These are phyloP conservation scores for Heliconius hortense DNA, from an alignment of 2,888 invertebrate species.

Conservation along the genomic window DNA sequence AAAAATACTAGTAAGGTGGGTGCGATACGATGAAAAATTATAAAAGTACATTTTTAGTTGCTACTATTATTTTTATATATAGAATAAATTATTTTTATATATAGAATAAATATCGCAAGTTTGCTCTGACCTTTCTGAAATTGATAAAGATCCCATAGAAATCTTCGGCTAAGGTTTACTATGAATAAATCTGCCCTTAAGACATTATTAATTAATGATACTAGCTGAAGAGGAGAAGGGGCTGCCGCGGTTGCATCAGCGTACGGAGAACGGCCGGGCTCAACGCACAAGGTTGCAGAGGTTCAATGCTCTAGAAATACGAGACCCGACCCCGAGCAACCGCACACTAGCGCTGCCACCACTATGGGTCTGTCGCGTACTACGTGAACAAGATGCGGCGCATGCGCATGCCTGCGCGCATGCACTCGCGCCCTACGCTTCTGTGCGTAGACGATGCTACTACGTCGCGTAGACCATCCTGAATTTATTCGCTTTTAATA, in stretches of 20 bases:
- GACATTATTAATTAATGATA: slow-evolving; percentile 80
- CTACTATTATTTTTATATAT: slow-evolving; percentile 39
- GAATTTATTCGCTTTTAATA: slow-evolving; percentile 14
- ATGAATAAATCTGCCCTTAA: slow-evolving; percentile 76
- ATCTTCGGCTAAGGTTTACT: slow-evolving; percentile 67
- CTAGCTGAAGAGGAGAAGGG: slow-evolving; percentile 72
- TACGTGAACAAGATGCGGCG: slow-evolving; percentile 37
- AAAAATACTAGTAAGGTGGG: too few relatives aligned
- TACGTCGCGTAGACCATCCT: slow-evolving; percentile 49
- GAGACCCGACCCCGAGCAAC: slow-evolving; percentile 74
- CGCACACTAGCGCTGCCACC: slow-evolving; percentile 57
- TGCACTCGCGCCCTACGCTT: slow-evolving; percentile 40
- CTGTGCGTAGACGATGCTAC: slow-evolving; percentile 47
- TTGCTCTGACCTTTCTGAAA: slow-evolving; percentile 73
- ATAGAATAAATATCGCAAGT: slow-evolving; percentile 62
- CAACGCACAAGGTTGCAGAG: slow-evolving; percentile 81
- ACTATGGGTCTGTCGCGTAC: slow-evolving; percentile 50
- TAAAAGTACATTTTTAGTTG: too few relatives aligned
- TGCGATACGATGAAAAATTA: too few relatives aligned
- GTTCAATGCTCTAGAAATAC: slow-evolving; percentile 82
- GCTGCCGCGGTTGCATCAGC: slow-evolving; percentile 77
- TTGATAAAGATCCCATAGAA: slow-evolving; percentile 60
- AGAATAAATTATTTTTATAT: slow-evolving; percentile 53
- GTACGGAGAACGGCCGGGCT: slow-evolving; percentile 76
- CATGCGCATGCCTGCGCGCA: slow-evolving; percentile 39